These are phyloP conservation scores for Drosophila kohkoa DNA, from an alignment of 1,140 invertebrate genomes.

Conservation along the genomic window DNA sequence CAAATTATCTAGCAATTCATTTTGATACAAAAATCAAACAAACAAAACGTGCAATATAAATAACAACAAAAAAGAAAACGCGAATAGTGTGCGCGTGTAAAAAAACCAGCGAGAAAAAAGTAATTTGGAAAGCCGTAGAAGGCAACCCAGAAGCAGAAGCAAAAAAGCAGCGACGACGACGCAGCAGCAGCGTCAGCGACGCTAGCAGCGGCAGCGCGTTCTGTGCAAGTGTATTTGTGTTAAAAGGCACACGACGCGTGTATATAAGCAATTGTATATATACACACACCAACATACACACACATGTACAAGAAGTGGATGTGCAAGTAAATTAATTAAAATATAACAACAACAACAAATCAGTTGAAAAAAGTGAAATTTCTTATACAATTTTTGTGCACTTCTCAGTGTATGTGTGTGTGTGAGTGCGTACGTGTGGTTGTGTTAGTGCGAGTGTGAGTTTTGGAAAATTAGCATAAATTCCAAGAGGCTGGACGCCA, in stretches of 20 bases:
- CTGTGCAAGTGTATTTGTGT: slow-evolving; percentile 73
- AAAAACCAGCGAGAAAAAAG: slow-evolving; percentile 35
- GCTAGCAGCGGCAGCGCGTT: slow-evolving; percentile 51
- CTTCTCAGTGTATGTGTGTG: slow-evolving; percentile 48
- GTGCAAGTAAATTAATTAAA: slow-evolving; percentile 37
- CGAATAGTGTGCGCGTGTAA: slow-evolving; percentile 30
- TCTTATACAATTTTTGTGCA: slow-evolving; percentile 45
- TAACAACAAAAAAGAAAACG: slow-evolving; percentile 22
- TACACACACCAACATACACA: slow-evolving; percentile 25
- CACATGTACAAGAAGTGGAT: slow-evolving; percentile 36
- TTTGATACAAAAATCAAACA: slow-evolving; percentile 28
- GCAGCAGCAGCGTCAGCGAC: slow-evolving; percentile 37
- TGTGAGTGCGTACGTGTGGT: slow-evolving; percentile 16
- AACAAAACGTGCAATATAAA: slow-evolving; percentile 54
- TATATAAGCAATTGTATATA: slow-evolving; percentile 48
- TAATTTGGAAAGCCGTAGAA: slow-evolving; percentile 58
- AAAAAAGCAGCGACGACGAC: slow-evolving; percentile 38
- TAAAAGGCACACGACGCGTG: slow-evolving; percentile 56
- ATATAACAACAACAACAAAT: slow-evolving; percentile 48
- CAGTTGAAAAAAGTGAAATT: slow-evolving; percentile 72
- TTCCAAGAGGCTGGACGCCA: slow-evolving; percentile 58
- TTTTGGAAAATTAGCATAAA: slow-evolving; percentile 59
- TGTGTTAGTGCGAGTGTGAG: slow-evolving; percentile 6
- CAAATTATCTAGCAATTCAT: slow-evolving; percentile 41
- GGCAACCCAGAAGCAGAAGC: slow-evolving; percentile 54